A percentile compares a stretch with the other conserved stretches of the same genome.
Conservation (phyloP, 2,113 vertebrate species). For the Saccopteryx bilineata region DNA sequence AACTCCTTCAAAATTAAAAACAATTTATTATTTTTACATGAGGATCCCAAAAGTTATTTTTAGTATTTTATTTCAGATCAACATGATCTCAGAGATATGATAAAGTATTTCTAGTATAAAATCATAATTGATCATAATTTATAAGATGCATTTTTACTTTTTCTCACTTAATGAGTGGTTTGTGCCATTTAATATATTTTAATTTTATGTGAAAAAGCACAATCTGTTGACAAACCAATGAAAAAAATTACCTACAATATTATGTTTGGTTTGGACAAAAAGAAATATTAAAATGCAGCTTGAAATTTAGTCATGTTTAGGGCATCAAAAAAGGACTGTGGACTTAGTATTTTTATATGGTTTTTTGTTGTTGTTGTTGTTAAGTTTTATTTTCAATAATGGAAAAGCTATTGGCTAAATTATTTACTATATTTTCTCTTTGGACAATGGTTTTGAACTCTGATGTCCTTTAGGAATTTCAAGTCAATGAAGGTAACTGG, state of each 20-base stretch:
- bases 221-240: background rate
- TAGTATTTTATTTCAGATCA: conserved; percentile 10
- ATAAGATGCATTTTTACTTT: background rate
- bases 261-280: background rate
- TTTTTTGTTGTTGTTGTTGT: conserved; percentile 23
- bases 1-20: background rate
- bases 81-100: background rate
- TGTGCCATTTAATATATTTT: background rate
- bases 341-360: background rate
- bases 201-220: conserved; percentile 5
- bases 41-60: background rate
- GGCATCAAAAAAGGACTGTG: background rate
- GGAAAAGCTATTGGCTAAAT: background rate
- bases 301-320: background rate
- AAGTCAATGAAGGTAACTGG: background rate
- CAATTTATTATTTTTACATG: background rate
- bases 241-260: background rate
- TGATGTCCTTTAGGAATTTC: background rate
- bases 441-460: background rate
- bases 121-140: background rate
- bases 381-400: background rate
- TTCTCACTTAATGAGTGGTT: background rate
- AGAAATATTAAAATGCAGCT: background rate
- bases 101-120: background rate
- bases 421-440: background rate